These are phyloP conservation scores for Uria lomvia DNA, from an alignment of 2,113 vertebrate species.

Conservation along the genomic window DNA sequence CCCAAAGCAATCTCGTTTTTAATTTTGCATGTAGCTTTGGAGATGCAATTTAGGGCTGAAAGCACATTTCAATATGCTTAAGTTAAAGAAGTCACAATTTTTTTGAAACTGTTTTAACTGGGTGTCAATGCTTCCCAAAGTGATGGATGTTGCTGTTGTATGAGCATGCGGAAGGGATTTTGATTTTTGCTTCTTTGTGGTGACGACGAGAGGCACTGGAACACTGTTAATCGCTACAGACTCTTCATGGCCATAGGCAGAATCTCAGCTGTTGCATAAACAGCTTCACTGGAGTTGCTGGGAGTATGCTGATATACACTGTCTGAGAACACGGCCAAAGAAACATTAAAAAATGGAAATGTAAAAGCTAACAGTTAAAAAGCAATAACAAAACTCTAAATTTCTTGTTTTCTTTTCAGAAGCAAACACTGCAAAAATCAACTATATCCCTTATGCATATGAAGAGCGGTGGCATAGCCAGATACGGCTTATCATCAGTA, in stretches of 20 bases:
- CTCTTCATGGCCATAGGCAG: not conserved
- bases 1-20: not conserved
- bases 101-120: not conserved
- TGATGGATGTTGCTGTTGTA: not conserved
- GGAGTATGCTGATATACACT: not conserved
- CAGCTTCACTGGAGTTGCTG: not conserved
- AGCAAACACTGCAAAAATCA: not conserved
- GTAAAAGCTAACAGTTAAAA: not conserved
- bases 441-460: conserved; percentile 1
- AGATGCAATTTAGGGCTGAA: not conserved
- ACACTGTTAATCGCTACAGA: not conserved
- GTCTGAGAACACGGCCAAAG: not conserved
- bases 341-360: not conserved
- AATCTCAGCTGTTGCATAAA: conserved; percentile 39
- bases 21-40: not conserved
- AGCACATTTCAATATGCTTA: not conserved
- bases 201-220: not conserved
- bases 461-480: not conserved
- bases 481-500: not conserved
- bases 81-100: not conserved
- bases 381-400: not conserved
- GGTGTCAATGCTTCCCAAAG: not conserved
- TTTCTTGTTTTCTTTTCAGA: not conserved
- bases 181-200: not conserved
- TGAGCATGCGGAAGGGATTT: not conserved